Conservation (phyloP, 23 tunicate species). For the Ascidia mentula region DNA sequence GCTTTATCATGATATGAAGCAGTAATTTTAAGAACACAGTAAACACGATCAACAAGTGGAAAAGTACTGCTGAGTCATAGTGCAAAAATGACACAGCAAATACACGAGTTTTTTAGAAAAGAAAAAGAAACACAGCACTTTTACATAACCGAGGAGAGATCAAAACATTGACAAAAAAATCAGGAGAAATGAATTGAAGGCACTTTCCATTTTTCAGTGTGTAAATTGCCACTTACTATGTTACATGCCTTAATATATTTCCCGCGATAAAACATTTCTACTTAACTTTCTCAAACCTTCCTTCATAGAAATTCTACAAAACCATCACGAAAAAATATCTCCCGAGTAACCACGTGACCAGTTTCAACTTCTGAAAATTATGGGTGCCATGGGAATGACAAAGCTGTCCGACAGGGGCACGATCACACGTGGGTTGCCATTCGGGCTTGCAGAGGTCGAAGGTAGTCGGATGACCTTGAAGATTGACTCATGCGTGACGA, state of each 20-base stretch:
- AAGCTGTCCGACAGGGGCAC: neutral
- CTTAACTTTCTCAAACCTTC: neutral
- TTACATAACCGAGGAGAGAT: neutral
- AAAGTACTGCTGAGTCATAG: conserved; percentile 8
- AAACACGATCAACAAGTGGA: too few species aligned
- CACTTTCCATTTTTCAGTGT: neutral
- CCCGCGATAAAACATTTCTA: too few species aligned
- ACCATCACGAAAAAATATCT: neutral
- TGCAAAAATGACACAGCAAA: neutral
- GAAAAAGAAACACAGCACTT: neutral
- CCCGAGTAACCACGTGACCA: neutral
- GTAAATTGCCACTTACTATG: neutral
- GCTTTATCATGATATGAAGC: too few species aligned
- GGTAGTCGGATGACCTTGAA: conserved; percentile 65
- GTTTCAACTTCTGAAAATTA: neutral
- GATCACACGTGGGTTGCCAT: conserved; percentile 88
- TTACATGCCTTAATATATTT: neutral
- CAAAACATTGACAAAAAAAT: neutral
- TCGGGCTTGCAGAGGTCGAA: conserved; percentile 54
- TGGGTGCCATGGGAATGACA: neutral
- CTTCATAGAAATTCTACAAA: neutral
- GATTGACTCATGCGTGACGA: conserved; percentile 69
- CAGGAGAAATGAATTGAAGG: neutral
- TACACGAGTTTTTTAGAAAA: neutral
- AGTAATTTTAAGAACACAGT: too few species aligned